Base-by-base conservation (phyloP, 92 coral and sea anemone species). In the Umimayanthus kanabou region DNA sequence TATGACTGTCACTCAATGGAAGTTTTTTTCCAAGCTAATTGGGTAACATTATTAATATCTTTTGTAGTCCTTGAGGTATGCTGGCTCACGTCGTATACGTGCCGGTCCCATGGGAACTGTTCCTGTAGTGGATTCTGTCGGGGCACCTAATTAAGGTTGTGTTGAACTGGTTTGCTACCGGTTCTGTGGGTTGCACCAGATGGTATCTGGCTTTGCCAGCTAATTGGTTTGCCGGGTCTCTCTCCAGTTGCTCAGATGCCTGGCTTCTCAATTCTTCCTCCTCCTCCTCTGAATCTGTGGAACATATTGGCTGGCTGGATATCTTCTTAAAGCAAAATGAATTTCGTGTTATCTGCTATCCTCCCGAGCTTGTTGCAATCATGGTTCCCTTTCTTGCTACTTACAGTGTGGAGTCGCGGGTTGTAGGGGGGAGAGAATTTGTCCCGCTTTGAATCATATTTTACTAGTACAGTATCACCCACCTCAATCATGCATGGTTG, bases 281-380 rank as follows among this genome's bases (percentile, higher is more conserved):
- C 77, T 33, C 84, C 72, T 33, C 84, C 80, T 77, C 84, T 53
- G 67, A 76, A 13, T 43, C 58, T 40, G 80, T 30, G 45, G 2
- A 22, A 20, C 23, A 29, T 53, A 33, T 74, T 43, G 77, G 64
- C 26, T 72, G 76, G 43, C 10, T 72, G 43, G 26, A 30, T 29
- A 72, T 13, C 58, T 87, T 87, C 80, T 87, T 85, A 26, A 87
- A 86, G 72, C 76, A 75, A 42, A 82, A 86, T 77, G 89, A 47
- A 73, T 86, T 86, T 6, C 83, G 58, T 45, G 89, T 76, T 57
- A 87, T 64, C 49, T 58, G 58, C 79, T 84, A n/a, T 84, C 64
- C 76, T 23, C 80, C 80, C 72, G 84, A 22, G 39, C 50, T 6
- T 0, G 89, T 65, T 33, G 85, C 64, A 20, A 77, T 16, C 84